phyloP scores from a whole-genome alignment of 2,113 vertebrate species.

The Pan paniscus region DNA sequence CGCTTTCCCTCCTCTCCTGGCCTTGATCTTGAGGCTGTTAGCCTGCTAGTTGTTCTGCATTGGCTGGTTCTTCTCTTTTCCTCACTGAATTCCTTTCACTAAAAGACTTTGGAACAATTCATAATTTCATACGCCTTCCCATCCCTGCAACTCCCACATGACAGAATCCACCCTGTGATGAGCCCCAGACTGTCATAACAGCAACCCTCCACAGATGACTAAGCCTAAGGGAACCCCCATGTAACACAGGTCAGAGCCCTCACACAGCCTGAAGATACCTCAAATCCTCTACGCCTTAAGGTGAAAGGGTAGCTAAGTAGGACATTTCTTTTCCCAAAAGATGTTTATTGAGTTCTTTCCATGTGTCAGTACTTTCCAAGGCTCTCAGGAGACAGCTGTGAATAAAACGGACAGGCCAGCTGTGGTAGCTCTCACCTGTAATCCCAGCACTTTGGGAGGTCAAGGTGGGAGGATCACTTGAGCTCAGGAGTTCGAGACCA shows the following conservation, averaged over 20 bases:
- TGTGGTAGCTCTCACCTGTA: no score
- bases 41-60: not conserved
- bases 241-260: not conserved
- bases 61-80: not conserved
- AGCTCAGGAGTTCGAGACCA: no score
- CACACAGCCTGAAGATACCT: not conserved
- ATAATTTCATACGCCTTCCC: not conserved
- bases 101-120: not conserved
- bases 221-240: not conserved
- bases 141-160: rapidly evolving
- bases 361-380: not conserved
- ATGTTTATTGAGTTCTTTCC: not conserved
- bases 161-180: rapidly evolving
- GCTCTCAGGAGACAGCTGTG: not conserved
- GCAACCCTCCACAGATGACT: not conserved
- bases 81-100: not conserved
- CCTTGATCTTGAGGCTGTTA: not conserved
- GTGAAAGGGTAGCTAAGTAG: not conserved
- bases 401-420: not conserved
- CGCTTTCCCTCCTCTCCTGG: not conserved
- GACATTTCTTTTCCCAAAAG: not conserved
- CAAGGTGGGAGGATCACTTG: no score
- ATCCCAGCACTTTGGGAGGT: no score
- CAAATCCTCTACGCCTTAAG: not conserved
- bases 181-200: not conserved